Base-by-base conservation (phyloP, 1,140 invertebrate genomes). In the Drosophila orosa region DNA sequence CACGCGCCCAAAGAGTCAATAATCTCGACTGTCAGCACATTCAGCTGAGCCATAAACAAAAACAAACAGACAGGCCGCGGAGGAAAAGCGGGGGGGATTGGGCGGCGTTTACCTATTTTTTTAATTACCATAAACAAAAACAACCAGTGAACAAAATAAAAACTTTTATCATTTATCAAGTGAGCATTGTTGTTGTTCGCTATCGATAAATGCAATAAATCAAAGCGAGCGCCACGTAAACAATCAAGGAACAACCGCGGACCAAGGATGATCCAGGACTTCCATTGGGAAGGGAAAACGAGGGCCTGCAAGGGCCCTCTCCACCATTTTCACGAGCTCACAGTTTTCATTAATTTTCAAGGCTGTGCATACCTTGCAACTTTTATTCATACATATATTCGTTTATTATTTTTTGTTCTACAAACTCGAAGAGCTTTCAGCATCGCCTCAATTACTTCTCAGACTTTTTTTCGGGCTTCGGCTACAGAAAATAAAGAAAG, bases 101-200 rank as follows among this genome's bases (percentile, higher is more conserved):
- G 5, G 65, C 10, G 9, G 17, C 67, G 25, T 58, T 71, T 74
- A 74, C 72, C 69, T 75, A 75, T 74, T 82, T 81, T 81, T 85
- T 86, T 86, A 86, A 87, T 86, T 86, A 79, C 61, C 75, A 81
- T 78, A 72, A 79, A 58, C 74, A 81, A 80, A 80, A 74, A 63
- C 69, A 63, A 31, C 17, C 42, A 39, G 19, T 5, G 50, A 9
- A 63, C 63, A 50, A 74, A 65, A 74, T 69, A 65, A 74, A 80
- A 86, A 86, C 78, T 86, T 86, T 87, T 66, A 69, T 86, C 82
- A 86, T 86, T 86, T 82, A 87, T 86, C 82, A 86, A 86, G 47
- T 31, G 48, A 60, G 33, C 25, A 52, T 76, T 76, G 42, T 76
- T 74, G 56, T 59, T 74, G 59, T 58, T 55, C 47, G 31, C 31